Evolutionary conservation across 1,140 invertebrate species (phyloP).

Genomic region (Melitaea cinxia): DNA sequence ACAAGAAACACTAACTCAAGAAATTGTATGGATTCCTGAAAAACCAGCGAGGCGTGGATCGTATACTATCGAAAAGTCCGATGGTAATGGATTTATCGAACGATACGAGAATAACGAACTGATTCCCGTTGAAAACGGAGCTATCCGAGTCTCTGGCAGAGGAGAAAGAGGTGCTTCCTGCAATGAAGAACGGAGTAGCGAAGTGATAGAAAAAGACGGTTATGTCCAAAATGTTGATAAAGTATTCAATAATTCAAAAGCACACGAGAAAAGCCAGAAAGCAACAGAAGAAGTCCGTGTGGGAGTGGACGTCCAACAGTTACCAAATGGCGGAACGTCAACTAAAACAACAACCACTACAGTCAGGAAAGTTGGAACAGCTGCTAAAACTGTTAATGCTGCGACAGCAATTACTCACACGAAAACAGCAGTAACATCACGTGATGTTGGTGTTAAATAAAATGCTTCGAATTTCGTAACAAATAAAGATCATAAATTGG

Average conservation of each 20-base stretch:
- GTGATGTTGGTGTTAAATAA: slow-evolving; percentile 73
- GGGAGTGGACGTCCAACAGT: slow-evolving; percentile 62
- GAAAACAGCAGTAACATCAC: slow-evolving; percentile 62
- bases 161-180: slow-evolving; percentile 57
- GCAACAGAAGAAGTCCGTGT: slow-evolving; percentile 63
- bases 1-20: slow-evolving; percentile 67
- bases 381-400: slow-evolving; percentile 62
- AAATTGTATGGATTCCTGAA: slow-evolving; percentile 74
- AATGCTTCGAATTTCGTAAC: slow-evolving; percentile 2
- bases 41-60: slow-evolving; percentile 62
- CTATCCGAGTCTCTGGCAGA: slow-evolving; percentile 50
- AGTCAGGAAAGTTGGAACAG: slow-evolving; percentile 63
- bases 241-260: slow-evolving; percentile 56
- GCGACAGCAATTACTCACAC: slow-evolving; percentile 62
- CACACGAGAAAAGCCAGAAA: slow-evolving; percentile 61
- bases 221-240: slow-evolving; percentile 63
- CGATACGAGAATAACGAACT: slow-evolving; percentile 62
- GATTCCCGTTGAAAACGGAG: slow-evolving; percentile 64
- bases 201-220: slow-evolving; percentile 59
- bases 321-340: slow-evolving; percentile 65
- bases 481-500: background rate
- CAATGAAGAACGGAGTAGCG: slow-evolving; percentile 51
- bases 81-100: slow-evolving; percentile 58
- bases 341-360: slow-evolving; percentile 72
- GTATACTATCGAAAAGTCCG: slow-evolving; percentile 70